A percentile compares a stretch with the other conserved stretches of the same genome.
Evolutionary conservation across 2,113 vertebrate species (phyloP).

Genomic region (Jacana jacana): DNA sequence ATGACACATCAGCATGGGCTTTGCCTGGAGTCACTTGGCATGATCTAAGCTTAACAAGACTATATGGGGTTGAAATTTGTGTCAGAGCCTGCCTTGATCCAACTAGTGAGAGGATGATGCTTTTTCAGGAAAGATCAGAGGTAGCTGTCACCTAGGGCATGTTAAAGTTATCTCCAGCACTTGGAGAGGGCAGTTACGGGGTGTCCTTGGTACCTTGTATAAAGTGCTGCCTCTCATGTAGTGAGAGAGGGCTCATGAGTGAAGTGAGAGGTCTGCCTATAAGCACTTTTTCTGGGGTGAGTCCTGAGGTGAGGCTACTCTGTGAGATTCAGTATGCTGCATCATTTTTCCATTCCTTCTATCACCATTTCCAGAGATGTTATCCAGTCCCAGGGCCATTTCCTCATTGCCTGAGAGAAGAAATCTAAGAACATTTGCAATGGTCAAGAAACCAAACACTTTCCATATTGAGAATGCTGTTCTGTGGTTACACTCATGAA

Average conservation of each 20-base stretch:
- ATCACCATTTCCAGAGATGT: background rate
- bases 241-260: background rate
- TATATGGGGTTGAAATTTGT: background rate
- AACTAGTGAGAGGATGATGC: background rate
- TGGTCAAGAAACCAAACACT: background rate
- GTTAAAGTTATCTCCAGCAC: background rate
- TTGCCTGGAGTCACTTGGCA: background rate
- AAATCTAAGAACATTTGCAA: background rate
- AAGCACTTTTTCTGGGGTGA: background rate
- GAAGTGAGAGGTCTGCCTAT: background rate
- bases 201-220: background rate
- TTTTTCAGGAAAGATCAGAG: background rate
- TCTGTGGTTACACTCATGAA: background rate
- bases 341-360: background rate
- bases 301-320: background rate
- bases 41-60: background rate
- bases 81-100: background rate
- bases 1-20: background rate
- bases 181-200: background rate
- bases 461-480: background rate
- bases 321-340: background rate
- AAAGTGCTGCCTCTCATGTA: background rate
- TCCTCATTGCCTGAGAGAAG: background rate
- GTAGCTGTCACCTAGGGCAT: background rate
- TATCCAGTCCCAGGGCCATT: background rate